A percentile compares a stretch with the other conserved stretches of the same genome.
Evolutionary conservation across 23 tunicate species (phyloP).

Genomic region (Clavelina lepadiformis): DNA sequence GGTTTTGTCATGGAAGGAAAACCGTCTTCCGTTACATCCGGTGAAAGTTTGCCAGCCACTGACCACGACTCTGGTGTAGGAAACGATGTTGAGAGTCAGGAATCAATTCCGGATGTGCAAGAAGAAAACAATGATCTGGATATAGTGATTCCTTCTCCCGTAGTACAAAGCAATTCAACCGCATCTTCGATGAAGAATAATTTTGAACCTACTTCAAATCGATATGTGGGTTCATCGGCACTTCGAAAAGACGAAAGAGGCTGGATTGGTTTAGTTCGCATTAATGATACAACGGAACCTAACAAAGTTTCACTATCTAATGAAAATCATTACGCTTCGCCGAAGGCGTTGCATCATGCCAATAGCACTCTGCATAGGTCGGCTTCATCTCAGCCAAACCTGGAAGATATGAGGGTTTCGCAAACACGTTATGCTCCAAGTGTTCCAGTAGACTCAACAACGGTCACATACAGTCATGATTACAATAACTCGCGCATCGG

Average conservation of each 20-base stretch:
- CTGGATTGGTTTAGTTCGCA: constrained; percentile 50
- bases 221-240: constrained; percentile 11
- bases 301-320: too few relatives aligned
- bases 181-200: too few relatives aligned
- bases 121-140: too few relatives aligned
- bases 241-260: constrained; percentile 23
- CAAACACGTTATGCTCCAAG: constrained; percentile 14
- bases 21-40: constrained; percentile 45
- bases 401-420: too few relatives aligned
- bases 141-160: too few relatives aligned
- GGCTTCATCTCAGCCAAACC: too few relatives aligned
- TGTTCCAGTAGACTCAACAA: constrained; percentile 32
- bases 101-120: constrained; percentile 58
- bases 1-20: constrained; percentile 23
- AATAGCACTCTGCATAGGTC: too few relatives aligned
- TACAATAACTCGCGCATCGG: constrained; percentile 22
- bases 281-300: too few relatives aligned
- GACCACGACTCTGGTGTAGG: constrained; percentile 93
- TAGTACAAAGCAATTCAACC: too few relatives aligned
- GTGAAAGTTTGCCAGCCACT: constrained; percentile 39
- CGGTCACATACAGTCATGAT: constrained; percentile 61
- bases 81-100: constrained; percentile 93
- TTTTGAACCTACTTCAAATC: not conserved
- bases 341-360: too few relatives aligned
- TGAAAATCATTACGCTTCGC: too few relatives aligned